A percentile compares a stretch with the other conserved stretches of the same genome.
These are phyloP conservation scores for Ecdyonurus torrentis DNA, from an alignment of 2,888 invertebrate species.

Conservation along the genomic window DNA sequence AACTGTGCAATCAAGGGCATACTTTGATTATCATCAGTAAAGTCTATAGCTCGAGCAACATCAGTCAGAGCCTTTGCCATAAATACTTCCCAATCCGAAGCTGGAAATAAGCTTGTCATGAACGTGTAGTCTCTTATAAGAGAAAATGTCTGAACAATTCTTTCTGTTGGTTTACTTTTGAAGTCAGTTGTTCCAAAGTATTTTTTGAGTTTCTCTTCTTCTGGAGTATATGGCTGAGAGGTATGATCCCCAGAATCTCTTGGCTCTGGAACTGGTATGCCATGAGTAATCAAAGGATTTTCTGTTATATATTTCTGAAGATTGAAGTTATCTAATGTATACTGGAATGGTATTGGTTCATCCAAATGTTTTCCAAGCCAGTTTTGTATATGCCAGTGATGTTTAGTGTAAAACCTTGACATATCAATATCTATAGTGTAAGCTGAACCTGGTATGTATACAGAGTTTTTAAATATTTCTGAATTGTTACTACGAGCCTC, in stretches of 20 bases:
- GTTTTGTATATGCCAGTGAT: neutral
- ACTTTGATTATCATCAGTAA: neutral
- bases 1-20: neutral
- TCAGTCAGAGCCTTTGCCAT: neutral
- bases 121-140: neutral
- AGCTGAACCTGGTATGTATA: neutral
- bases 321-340: neutral
- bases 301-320: neutral
- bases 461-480: neutral
- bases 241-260: neutral
- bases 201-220: neutral
- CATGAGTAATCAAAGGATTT: too few species aligned
- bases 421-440: neutral
- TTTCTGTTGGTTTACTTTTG: neutral
- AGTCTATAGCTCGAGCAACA: neutral
- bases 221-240: neutral
- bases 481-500: neutral
- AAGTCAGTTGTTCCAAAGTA: neutral
- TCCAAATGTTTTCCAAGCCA: neutral
- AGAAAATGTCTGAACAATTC: neutral
- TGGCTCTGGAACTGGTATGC: neutral
- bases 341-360: neutral
- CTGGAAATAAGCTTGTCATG: neutral
- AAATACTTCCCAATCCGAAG: neutral
- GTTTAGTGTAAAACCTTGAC: neutral